phyloP scores from a whole-genome alignment of 2,797 vertebrate genomes.

The Anolis apletophallus region DNA sequence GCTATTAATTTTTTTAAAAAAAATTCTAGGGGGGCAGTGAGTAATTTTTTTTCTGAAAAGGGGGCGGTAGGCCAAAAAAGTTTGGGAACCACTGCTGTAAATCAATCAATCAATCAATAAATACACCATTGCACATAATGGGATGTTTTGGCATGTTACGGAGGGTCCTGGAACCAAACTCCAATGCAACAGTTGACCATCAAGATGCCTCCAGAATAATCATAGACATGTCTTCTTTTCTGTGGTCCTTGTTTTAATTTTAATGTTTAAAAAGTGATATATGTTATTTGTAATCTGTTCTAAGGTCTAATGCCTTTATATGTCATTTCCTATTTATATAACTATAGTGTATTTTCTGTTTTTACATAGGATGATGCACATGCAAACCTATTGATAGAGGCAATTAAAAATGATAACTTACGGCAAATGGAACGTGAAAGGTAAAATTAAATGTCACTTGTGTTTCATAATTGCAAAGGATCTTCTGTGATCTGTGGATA shows the following conservation, averaged over 20 bases:
- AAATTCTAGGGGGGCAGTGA: too few species aligned
- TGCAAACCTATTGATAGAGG: slow-evolving; percentile 89
- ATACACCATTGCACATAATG: too few species aligned
- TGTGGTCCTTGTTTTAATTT: background rate
- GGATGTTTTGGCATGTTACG: too few species aligned
- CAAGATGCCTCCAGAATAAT: background rate
- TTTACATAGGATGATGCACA: slow-evolving; percentile 88
- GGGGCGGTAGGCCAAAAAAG: too few species aligned
- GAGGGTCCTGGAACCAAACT: too few species aligned
- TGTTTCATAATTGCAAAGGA: background rate
- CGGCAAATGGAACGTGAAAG: slow-evolving; percentile 92
- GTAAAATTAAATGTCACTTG: slow-evolving; percentile 72
- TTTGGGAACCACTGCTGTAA: too few species aligned
- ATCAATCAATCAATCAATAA: too few species aligned
- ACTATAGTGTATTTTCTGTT: slow-evolving; percentile 2
- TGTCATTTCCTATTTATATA: background rate
- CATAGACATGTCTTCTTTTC: background rate
- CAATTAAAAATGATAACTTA: slow-evolving; percentile 93
- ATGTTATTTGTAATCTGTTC: background rate
- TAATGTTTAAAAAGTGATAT: background rate
- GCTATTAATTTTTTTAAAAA: too few species aligned
- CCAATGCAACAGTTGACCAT: background rate
- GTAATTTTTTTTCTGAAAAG: too few species aligned
- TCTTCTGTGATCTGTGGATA: background rate
- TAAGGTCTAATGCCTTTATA: background rate